phyloP scores from a whole-genome alignment of 2,888 invertebrate species.

The Cephus pulcher region DNA sequence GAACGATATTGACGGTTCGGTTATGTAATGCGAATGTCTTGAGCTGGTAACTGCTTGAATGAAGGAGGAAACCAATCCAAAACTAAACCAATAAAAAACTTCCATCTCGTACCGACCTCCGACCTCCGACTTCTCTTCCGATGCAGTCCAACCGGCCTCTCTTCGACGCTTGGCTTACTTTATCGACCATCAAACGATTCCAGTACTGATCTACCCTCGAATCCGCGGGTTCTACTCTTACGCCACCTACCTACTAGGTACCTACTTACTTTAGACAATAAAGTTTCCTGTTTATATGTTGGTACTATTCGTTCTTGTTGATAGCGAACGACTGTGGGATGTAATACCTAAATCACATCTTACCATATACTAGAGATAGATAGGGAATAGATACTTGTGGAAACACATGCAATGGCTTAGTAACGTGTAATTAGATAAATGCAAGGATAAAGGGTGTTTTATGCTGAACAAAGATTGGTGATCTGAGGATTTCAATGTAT shows the following conservation, averaged over 20 bases:
- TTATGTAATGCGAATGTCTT: constrained; percentile 11
- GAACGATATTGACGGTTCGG: background rate
- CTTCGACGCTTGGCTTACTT: constrained; percentile 30
- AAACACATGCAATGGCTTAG: background rate
- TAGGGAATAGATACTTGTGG: background rate
- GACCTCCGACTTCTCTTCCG: constrained; percentile 4
- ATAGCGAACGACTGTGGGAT: background rate
- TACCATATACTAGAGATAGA: background rate
- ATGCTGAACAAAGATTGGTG: background rate
- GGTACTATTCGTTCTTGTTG: background rate
- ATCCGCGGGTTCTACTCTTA: constrained; percentile 21
- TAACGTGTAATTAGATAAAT: background rate
- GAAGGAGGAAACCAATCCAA: constrained; percentile 27
- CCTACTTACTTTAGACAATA: background rate
- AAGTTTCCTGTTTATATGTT: background rate
- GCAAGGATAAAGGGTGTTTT: background rate
- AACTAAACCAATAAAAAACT: constrained; percentile 35
- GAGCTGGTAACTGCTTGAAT: constrained; percentile 20
- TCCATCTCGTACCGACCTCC: constrained; percentile 9
- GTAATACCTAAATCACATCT: background rate
- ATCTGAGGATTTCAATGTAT: background rate
- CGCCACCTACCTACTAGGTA: background rate
- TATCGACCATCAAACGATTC: constrained; percentile 45
- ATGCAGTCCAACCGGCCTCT: constrained; percentile 18
- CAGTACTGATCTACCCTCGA: constrained; percentile 35